A percentile compares a stretch with the other conserved stretches of the same genome.
Evolutionary conservation across 2,888 invertebrate species (phyloP).

Genomic region (Macrosoma leucophasiata): DNA sequence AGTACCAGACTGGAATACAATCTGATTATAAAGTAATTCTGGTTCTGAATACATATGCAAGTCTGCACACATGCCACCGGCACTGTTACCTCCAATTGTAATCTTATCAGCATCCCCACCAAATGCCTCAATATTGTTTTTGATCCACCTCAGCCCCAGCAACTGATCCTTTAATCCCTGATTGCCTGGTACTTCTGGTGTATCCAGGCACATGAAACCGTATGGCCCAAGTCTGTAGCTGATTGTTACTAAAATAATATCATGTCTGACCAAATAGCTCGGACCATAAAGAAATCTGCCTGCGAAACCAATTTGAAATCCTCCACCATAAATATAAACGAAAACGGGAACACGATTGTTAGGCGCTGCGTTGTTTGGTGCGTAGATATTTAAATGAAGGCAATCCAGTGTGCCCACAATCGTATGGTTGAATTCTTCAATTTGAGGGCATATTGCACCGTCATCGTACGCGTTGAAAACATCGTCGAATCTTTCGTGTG

Average conservation of each 20-base stretch:
- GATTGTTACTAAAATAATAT: conserved; percentile 43
- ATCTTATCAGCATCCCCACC: conserved; percentile 33
- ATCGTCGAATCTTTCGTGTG: conserved; percentile 22
- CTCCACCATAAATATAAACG: conserved; percentile 53
- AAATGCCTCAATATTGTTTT: conserved; percentile 31
- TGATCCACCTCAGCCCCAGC: conserved; percentile 31
- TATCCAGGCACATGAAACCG: conserved; percentile 36
- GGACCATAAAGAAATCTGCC: conserved; percentile 34
- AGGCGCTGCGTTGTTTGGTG: conserved; percentile 41
- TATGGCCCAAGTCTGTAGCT: conserved; percentile 44
- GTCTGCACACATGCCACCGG: conserved; percentile 31
- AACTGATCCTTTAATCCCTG: conserved; percentile 35
- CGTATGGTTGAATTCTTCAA: conserved; percentile 30
- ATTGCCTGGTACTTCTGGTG: conserved; percentile 36
- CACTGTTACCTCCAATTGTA: conserved; percentile 33
- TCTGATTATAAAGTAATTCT: conserved; percentile 29
- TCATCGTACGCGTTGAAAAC: conserved; percentile 29
- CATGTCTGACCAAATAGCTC: conserved; percentile 36
- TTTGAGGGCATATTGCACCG: conserved; percentile 31
- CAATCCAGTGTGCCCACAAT: conserved; percentile 61
- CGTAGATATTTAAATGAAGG: conserved; percentile 76
- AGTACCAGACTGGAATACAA: conserved; percentile 33
- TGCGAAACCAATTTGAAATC: conserved; percentile 39
- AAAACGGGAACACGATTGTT: conserved; percentile 36
- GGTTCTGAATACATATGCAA: conserved; percentile 29